phyloP scores from a whole-genome alignment of 2,797 vertebrate genomes.

The Margarornis squamiger region DNA sequence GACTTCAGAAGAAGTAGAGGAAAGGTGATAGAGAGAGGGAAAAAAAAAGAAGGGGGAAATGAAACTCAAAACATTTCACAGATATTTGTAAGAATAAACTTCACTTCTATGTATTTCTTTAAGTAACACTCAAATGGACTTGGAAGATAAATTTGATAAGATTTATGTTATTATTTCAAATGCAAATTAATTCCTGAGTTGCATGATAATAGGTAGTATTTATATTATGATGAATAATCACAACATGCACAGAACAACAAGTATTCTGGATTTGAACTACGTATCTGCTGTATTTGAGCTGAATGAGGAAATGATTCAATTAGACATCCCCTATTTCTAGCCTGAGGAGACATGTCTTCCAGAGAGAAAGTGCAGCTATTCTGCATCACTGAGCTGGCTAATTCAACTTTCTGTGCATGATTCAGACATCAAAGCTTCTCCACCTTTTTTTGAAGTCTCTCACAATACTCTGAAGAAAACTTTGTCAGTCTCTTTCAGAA shows the following conservation, averaged over 20 bases:
- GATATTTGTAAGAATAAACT: not conserved
- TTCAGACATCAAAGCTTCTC: not conserved
- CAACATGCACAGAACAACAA: not conserved
- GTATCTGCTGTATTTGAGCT: not conserved
- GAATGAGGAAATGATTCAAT: not conserved
- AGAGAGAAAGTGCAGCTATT: not conserved
- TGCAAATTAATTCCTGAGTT: not conserved
- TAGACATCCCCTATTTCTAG: not conserved
- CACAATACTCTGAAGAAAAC: not conserved
- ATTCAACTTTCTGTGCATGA: not conserved
- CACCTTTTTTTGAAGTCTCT: not conserved
- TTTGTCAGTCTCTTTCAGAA: not conserved
- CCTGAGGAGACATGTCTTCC: not conserved
- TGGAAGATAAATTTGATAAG: not conserved
- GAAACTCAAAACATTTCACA: not conserved
- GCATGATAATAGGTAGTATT: not conserved
- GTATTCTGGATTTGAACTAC: not conserved
- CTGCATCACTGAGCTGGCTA: constrained; percentile 21
- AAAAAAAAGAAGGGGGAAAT: not conserved
- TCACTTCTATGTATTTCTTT: not conserved
- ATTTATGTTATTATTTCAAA: not conserved
- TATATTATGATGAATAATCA: not conserved
- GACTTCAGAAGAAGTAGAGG: not conserved
- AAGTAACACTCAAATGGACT: not conserved
- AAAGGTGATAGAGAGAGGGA: not conserved